Conservation (phyloP, 2,888 invertebrate genomes). For the Melanotus villosus region DNA sequence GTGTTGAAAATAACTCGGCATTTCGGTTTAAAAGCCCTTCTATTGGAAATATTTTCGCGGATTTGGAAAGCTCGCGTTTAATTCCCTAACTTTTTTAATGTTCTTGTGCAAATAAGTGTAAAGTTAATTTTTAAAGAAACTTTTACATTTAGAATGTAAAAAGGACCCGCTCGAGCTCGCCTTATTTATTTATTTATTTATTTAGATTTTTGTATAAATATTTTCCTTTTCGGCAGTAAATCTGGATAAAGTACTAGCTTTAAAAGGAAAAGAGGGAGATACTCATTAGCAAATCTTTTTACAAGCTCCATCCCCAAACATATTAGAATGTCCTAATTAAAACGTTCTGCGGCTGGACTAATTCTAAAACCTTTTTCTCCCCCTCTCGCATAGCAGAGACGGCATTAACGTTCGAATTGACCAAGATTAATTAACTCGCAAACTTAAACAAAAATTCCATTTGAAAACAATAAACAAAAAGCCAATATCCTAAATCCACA, state of each 20-base stretch:
- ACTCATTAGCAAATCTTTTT: too few species aligned
- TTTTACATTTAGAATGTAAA: not conserved
- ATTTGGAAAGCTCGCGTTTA: constrained; percentile 43
- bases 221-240: not conserved
- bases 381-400: not conserved
- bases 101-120: constrained; percentile 33
- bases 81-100: constrained; percentile 41
- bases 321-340: too few species aligned
- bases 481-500: constrained; percentile 42
- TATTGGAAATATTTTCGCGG: constrained; percentile 48
- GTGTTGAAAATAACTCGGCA: constrained; percentile 61
- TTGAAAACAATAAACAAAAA: constrained; percentile 40
- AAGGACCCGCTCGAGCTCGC: not conserved
- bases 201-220: not conserved
- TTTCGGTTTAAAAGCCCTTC: constrained; percentile 56
- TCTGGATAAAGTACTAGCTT: too few species aligned
- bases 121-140: constrained; percentile 37
- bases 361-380: not conserved
- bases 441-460: constrained; percentile 27
- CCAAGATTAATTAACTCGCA: constrained; percentile 2
- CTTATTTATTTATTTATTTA: not conserved
- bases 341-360: too few species aligned
- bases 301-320: too few species aligned
- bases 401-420: not conserved
- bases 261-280: too few species aligned